Conservation (phyloP, 2,797 vertebrate genomes). For the Epinephelus awoara region DNA sequence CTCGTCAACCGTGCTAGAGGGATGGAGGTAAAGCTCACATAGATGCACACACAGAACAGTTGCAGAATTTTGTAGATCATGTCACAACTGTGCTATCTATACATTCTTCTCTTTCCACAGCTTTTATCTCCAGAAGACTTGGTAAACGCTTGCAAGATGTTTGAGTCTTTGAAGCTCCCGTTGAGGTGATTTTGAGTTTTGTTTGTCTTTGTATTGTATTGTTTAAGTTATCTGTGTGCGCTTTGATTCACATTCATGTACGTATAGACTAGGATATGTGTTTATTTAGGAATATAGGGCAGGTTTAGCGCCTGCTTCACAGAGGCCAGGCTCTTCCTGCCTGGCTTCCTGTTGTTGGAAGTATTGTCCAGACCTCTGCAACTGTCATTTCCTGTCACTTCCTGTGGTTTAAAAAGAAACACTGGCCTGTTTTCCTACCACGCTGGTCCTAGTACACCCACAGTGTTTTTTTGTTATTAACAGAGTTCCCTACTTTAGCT, state of each 20-base stretch:
- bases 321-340: slow-evolving; percentile 84
- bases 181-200: slow-evolving; percentile 87
- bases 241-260: slow-evolving; percentile 8
- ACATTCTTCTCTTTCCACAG: slow-evolving; percentile 69
- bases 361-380: slow-evolving; percentile 68
- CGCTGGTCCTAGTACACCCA: not conserved
- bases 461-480: not conserved
- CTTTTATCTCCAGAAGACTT: slow-evolving; percentile 98
- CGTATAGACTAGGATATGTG: slow-evolving; percentile 36
- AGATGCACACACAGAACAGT: not conserved
- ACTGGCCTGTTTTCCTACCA: slow-evolving; percentile 44
- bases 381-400: slow-evolving; percentile 81
- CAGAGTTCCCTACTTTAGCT: not conserved
- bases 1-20: slow-evolving; percentile 96
- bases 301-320: slow-evolving; percentile 58
- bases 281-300: slow-evolving; percentile 49
- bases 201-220: slow-evolving; percentile 30
- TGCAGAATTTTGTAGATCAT: no score
- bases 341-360: slow-evolving; percentile 87
- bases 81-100: not conserved
- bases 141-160: slow-evolving; percentile 96
- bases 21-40: slow-evolving; percentile 90
- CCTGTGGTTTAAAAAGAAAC: slow-evolving; percentile 72
- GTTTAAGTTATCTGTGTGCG: slow-evolving; percentile 4
- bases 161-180: slow-evolving; percentile 94